phyloP scores from a whole-genome alignment of 1,140 invertebrate genomes.

The Probaryconus sp. region DNA sequence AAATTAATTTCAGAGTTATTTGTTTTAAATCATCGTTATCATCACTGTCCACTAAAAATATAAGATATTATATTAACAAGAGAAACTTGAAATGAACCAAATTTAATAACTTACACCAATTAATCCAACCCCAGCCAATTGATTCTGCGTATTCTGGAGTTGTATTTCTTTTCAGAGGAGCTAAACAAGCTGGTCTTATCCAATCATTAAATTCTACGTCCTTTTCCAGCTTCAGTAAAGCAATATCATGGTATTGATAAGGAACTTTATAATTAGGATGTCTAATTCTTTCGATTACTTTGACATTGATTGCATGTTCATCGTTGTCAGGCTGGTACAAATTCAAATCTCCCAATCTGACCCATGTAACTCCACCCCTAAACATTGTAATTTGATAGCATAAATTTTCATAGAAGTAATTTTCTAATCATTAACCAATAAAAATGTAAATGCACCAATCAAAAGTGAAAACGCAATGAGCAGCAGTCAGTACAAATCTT shows the following conservation, averaged over 20 bases:
- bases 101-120: conserved; percentile 64
- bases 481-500: conserved; percentile 34
- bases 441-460: conserved; percentile 11
- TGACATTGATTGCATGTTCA: conserved; percentile 72
- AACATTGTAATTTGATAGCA: no score
- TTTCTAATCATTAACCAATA: conserved; percentile 9
- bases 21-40: conserved; percentile 76
- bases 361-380: no score
- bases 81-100: neutral
- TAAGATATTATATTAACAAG: conserved; percentile 3
- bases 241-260: conserved; percentile 80
- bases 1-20: conserved; percentile 68
- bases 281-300: conserved; percentile 70
- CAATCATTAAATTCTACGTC: conserved; percentile 76
- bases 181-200: conserved; percentile 79
- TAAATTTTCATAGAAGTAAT: no score
- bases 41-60: conserved; percentile 61
- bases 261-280: conserved; percentile 77
- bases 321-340: conserved; percentile 74
- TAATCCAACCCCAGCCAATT: conserved; percentile 79
- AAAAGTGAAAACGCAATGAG: conserved; percentile 30
- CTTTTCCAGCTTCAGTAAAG: conserved; percentile 76
- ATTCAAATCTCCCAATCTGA: conserved; percentile 79
- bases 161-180: neutral
- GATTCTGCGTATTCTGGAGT: conserved; percentile 68